These are phyloP conservation scores for Drosophila acutilabella DNA, from an alignment of 2,888 invertebrate species.

Conservation along the genomic window DNA sequence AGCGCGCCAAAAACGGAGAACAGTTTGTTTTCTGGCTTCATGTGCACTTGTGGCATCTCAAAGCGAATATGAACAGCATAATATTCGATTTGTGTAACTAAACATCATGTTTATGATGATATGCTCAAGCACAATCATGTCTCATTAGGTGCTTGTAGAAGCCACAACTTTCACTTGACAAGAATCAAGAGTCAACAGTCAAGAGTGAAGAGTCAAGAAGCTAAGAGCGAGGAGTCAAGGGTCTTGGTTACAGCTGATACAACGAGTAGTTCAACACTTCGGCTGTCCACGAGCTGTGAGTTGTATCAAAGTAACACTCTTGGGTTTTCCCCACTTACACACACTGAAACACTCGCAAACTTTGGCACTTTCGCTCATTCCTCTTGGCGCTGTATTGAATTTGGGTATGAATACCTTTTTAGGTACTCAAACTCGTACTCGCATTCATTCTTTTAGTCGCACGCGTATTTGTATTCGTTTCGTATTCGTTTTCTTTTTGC, in stretches of 20 bases:
- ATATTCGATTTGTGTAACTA: slow-evolving; percentile 14
- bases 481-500: slow-evolving; percentile 16
- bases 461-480: slow-evolving; percentile 9
- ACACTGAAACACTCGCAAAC: slow-evolving; percentile 25
- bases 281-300: slow-evolving; percentile 13
- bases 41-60: slow-evolving; percentile 2
- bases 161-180: slow-evolving; percentile 30
- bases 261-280: slow-evolving; percentile 24
- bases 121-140: slow-evolving; percentile 10
- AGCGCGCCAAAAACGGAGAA: slow-evolving; percentile 52
- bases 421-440: slow-evolving; percentile 11
- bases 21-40: background rate
- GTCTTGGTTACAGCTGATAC: slow-evolving; percentile 25
- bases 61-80: slow-evolving; percentile 2
- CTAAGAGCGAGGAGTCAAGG: background rate
- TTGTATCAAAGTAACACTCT: slow-evolving; percentile 31
- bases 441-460: slow-evolving; percentile 17
- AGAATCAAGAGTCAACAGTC: slow-evolving; percentile 2
- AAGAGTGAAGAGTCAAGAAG: too few species aligned
- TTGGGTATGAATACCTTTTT: slow-evolving; percentile 14
- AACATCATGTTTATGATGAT: slow-evolving; percentile 17
- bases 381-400: slow-evolving; percentile 29
- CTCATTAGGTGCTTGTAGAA: slow-evolving; percentile 12
- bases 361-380: slow-evolving; percentile 62
- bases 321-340: slow-evolving; percentile 66